Evolutionary conservation across 2,888 invertebrate genomes (phyloP), one percentile per base, ranked within the genome.

Genomic region (Drosophila aldrichi): DNA sequence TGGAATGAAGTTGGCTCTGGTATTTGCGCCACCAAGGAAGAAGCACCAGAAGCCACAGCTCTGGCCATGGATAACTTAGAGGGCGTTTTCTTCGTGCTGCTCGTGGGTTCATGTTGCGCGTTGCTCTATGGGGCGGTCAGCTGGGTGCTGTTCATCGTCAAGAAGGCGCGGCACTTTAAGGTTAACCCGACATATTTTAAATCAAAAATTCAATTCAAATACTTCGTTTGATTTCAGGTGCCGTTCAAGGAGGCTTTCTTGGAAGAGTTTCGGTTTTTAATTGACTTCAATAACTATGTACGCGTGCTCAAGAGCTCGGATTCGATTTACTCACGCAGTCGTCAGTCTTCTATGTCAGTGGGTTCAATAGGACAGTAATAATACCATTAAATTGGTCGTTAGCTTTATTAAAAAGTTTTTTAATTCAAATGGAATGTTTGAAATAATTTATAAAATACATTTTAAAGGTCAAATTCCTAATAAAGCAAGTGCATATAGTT

Each of bases 1-100:
- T 98, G 98, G 98, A 96, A 96, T 87, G 96, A 97, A 93, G 95
- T 95, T 91, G 94, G 96, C 82, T 96, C 96, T 20, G 96, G 96
- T 41, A 96, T 96, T 69, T 96, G 96, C 89, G 93, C 94, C 71
- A 82, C 90, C 20, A 91, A 92, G 65, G 80, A 82, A 40, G 91
- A 92, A 2, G 61, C 83, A 36, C 79, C 90, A 3, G 92, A 92
- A 68, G 94, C 93, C 2, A 90, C 90, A 22, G 93, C 93, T 18
- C 91, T 96, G 51, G 94, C 94, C 29, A 93, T 96, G 90, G 94
- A 94, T 62, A 96, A 96, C 91, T 94, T 95, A 3, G 94, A 94
- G 40, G 95, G 95, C 32, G 95, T 95, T 10, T 95, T 95, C 82
- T 93, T 95, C 16, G 95, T 95, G 4, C 92, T 95, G 1, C 92